Evolutionary conservation across 2,113 vertebrate species (phyloP).

Genomic region (Rhynchopsitta pachyrhyncha): DNA sequence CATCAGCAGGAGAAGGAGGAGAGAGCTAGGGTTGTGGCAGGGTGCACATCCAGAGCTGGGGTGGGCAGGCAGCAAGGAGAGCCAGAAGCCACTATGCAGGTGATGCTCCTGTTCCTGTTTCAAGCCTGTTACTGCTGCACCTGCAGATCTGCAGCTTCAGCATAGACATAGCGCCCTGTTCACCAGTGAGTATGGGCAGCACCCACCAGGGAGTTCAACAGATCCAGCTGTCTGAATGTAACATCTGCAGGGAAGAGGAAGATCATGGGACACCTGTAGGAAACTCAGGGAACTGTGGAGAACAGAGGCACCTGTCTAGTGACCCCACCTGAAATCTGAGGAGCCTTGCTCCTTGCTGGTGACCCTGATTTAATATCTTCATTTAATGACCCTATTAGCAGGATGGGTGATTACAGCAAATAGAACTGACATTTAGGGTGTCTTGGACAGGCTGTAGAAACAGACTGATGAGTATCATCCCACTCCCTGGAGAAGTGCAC

Average conservation of each 20-base stretch:
- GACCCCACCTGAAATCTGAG: background rate
- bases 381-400: background rate
- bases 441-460: background rate
- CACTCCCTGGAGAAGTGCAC: background rate
- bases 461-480: background rate
- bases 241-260: background rate
- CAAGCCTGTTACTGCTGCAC: background rate
- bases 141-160: background rate
- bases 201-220: background rate
- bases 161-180: background rate
- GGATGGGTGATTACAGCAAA: background rate
- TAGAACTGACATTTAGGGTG: background rate
- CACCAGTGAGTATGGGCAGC: background rate
- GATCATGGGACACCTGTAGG: background rate
- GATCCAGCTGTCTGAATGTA: background rate
- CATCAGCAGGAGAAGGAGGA: background rate
- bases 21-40: background rate
- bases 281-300: background rate
- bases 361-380: background rate
- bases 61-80: background rate
- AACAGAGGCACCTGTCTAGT: background rate
- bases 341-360: background rate
- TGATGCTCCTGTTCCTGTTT: background rate
- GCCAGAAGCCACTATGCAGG: background rate
- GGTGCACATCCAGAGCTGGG: background rate